phyloP scores from a whole-genome alignment of 2,888 invertebrate species.

The Cosmia trapezina region DNA sequence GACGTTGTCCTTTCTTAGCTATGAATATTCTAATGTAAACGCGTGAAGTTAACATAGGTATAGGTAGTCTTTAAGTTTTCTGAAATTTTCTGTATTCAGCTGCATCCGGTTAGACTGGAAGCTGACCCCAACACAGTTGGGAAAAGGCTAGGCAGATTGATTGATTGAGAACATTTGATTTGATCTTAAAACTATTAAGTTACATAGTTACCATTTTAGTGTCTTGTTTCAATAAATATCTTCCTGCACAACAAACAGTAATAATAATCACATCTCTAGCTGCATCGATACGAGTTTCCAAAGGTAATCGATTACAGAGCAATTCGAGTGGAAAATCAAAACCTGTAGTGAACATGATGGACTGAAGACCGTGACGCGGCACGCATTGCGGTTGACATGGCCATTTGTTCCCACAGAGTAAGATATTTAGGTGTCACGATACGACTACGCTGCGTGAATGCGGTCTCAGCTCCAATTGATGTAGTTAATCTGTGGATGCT shows the following conservation, averaged over 20 bases:
- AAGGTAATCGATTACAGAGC: conserved; percentile 63
- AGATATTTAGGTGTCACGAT: conserved; percentile 43
- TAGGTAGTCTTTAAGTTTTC: too few species aligned
- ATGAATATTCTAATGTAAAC: too few species aligned
- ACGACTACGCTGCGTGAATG: conserved; percentile 42
- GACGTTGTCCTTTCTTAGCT: too few species aligned
- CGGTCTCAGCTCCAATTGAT: not conserved
- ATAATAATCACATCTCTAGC: conserved; percentile 36
- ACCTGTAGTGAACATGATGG: conserved; percentile 71
- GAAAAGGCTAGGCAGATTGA: too few species aligned
- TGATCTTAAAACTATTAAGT: too few species aligned
- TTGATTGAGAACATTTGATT: too few species aligned
- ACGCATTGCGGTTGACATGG: conserved; percentile 77
- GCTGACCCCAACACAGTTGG: too few species aligned
- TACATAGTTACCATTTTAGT: not conserved
- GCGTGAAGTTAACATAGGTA: too few species aligned
- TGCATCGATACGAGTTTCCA: conserved; percentile 45
- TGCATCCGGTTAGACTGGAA: too few species aligned
- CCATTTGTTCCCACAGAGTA: conserved; percentile 71
- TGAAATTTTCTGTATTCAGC: too few species aligned
- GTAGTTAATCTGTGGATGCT: not conserved
- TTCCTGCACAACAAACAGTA: not conserved
- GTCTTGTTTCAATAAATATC: not conserved
- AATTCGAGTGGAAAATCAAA: conserved; percentile 70
- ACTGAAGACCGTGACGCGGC: conserved; percentile 73